A percentile compares a stretch with the other conserved stretches of the same genome.
These are phyloP conservation scores for Cephus nigrinus DNA, from an alignment of 2,888 invertebrate genomes.

Conservation along the genomic window DNA sequence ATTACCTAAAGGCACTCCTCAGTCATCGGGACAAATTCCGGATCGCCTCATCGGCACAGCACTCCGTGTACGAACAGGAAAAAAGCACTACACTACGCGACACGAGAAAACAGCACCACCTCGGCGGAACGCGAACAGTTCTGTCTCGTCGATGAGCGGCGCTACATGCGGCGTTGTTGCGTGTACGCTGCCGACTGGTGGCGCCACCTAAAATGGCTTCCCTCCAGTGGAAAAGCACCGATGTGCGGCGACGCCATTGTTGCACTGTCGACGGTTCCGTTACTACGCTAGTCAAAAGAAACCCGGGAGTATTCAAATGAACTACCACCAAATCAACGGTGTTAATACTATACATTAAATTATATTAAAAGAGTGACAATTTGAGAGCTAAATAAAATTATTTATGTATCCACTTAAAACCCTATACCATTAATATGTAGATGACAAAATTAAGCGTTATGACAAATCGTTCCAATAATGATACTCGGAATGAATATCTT, in stretches of 20 bases:
- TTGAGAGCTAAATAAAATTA: not conserved
- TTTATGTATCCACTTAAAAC: not conserved
- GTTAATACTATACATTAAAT: not conserved
- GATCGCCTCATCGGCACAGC: slow-evolving; percentile 53
- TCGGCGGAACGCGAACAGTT: slow-evolving; percentile 51
- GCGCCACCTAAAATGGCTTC: slow-evolving; percentile 24
- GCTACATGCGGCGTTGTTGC: slow-evolving; percentile 33
- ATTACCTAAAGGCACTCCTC: slow-evolving; percentile 58
- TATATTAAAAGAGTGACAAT: not conserved
- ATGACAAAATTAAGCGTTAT: not conserved
- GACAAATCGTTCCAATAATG: not conserved
- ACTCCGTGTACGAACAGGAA: slow-evolving; percentile 28
- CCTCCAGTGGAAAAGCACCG: not conserved
- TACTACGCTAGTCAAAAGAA: not conserved
- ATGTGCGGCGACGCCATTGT: not conserved
- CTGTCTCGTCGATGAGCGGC: slow-evolving; percentile 48
- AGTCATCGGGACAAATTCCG: slow-evolving; percentile 47
- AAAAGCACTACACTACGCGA: slow-evolving; percentile 56
- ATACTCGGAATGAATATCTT: not conserved
- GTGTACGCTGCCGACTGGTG: slow-evolving; percentile 31
- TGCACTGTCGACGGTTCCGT: not conserved
- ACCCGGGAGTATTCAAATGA: not conserved
- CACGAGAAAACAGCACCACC: slow-evolving; percentile 54
- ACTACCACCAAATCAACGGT: not conserved
- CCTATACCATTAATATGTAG: not conserved